A percentile compares a stretch with the other conserved stretches of the same genome.
phyloP scores from a whole-genome alignment of 2,797 vertebrate species.

The Microtus agrestis region DNA sequence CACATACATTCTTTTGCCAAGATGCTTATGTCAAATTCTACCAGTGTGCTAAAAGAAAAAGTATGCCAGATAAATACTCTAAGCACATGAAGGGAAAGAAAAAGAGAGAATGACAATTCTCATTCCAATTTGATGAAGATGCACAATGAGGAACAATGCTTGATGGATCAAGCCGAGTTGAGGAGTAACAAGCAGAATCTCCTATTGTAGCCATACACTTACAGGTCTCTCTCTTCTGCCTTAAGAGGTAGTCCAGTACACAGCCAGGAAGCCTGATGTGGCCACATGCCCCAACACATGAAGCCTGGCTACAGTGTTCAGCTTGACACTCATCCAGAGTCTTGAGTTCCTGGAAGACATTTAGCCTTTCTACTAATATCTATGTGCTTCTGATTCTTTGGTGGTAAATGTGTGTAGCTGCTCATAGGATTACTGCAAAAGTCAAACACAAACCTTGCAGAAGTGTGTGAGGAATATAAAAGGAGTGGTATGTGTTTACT shows the following conservation, averaged over 20 bases:
- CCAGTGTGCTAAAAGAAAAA: not conserved
- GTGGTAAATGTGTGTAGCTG: not conserved
- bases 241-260: not conserved
- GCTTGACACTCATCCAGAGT: not conserved
- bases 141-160: not conserved
- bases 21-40: not conserved
- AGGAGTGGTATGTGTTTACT: not conserved
- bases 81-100: not conserved
- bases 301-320: not conserved
- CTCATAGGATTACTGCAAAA: not conserved
- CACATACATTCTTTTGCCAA: not conserved
- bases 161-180: not conserved
- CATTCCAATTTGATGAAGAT: not conserved
- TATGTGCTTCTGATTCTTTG: not conserved
- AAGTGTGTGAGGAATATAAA: not conserved
- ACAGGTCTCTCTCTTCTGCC: not conserved
- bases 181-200: not conserved
- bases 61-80: not conserved
- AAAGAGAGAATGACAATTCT: not conserved
- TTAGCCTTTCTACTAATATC: not conserved
- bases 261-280: not conserved
- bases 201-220: not conserved
- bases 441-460: slow-evolving; percentile 18
- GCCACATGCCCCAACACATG: not conserved
- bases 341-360: not conserved